phyloP scores from a whole-genome alignment of 2,797 vertebrate genomes.

The Simalia tracyae region DNA sequence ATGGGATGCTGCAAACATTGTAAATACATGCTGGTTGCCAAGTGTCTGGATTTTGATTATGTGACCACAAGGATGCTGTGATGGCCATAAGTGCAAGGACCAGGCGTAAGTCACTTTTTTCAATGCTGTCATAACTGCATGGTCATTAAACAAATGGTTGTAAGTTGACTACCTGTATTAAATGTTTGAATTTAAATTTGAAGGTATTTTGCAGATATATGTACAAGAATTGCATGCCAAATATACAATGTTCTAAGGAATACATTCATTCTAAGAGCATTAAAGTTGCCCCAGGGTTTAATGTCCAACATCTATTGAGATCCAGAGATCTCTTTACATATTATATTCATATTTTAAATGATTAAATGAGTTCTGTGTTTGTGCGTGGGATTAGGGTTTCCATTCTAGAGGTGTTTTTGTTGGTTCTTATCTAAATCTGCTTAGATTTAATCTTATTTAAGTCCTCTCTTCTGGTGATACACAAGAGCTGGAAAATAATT shows the following conservation, averaged over 20 bases:
- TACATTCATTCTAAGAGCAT: neutral
- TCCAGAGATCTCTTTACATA: neutral
- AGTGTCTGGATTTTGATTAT: too few relatives aligned
- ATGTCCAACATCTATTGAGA: neutral
- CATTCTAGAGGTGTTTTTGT: neutral
- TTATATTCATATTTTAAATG: neutral
- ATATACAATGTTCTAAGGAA: neutral
- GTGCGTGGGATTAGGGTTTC: neutral
- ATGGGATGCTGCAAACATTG: too few relatives aligned
- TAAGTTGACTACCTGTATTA: neutral
- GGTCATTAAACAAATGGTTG: too few relatives aligned
- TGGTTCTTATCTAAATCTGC: neutral
- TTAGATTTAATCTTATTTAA: neutral
- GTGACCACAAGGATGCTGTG: too few relatives aligned
- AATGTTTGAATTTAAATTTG: neutral
- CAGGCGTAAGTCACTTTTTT: too few relatives aligned
- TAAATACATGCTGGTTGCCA: too few relatives aligned
- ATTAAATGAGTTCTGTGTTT: neutral
- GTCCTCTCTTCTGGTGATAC: neutral
- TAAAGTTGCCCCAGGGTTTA: neutral
- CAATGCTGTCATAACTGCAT: too few relatives aligned
- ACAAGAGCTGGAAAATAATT: neutral
- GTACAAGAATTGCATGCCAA: neutral
- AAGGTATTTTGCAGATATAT: neutral
- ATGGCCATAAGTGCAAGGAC: too few relatives aligned